phyloP scores from a whole-genome alignment of 2,797 vertebrate genomes.

The Pteropus rufus region DNA sequence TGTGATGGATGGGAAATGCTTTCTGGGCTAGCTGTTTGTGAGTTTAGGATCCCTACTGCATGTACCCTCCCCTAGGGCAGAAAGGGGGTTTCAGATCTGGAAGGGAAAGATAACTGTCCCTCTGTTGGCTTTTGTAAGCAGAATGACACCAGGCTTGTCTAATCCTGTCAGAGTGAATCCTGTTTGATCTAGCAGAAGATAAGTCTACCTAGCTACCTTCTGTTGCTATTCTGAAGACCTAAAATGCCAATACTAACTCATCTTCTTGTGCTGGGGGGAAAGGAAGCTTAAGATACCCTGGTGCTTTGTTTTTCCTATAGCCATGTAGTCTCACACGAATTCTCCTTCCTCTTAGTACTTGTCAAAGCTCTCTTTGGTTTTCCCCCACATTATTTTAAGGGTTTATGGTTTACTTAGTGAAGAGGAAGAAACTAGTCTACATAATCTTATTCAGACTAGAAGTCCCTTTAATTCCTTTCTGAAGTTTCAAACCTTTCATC shows the following conservation, averaged over 20 bases:
- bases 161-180: neutral
- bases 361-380: neutral
- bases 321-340: neutral
- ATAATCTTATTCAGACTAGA: neutral
- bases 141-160: neutral
- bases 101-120: too few relatives aligned
- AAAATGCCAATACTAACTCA: neutral
- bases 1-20: neutral
- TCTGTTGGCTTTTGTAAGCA: neutral
- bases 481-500: neutral
- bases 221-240: neutral
- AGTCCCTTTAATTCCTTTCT: neutral
- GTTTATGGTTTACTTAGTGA: neutral
- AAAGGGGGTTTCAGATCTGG: neutral
- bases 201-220: too few relatives aligned
- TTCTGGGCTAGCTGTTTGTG: neutral
- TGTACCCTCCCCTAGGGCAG: neutral
- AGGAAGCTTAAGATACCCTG: neutral
- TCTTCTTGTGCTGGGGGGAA: fast-evolving
- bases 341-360: neutral
- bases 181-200: neutral
- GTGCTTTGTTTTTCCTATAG: neutral
- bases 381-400: neutral
- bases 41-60: neutral
- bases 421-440: neutral